Evolutionary conservation across 2,113 vertebrate genomes (phyloP), one percentile per base, ranked within the genome.

Genomic region (Lasiurus cinereus): DNA sequence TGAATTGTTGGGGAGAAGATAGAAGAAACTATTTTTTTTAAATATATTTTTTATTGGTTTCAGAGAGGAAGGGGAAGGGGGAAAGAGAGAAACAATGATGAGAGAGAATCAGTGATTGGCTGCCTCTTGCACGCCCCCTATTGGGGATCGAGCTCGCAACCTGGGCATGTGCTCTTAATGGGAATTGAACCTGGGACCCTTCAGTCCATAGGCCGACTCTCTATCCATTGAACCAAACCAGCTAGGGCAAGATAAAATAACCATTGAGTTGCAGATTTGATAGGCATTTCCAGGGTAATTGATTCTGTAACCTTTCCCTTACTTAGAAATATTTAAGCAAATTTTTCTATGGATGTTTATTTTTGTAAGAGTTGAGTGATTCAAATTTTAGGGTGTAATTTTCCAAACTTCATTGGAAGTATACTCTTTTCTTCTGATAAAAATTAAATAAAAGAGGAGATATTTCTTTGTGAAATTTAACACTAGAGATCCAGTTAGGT

Each of bases 321-420:
- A 43, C 8, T 29, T 33, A 73, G 67, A 48, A 48, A 43, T 62
- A 5, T 52, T 95, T 66, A 70, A 93, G 69, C 9, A 52, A 70
- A 59, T 2, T 96, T 24, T 90, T 83, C 18, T 69, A 5, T 72
- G 64, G 24, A 16, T 93, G 46, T 54, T 90, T 69, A 59, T 14
- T 79, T 92, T 90, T 64, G 84, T 69, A 72, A 92, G 31, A 83
- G 59, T 85, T 82, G 43, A 95, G 22, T 77, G 33, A 89, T 56
- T 86, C 7, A 80, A 39, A 88, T 64, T 50, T 80, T 92, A 64
- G 8, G 43, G 31, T 84, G 59, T 77, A 83, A 84, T 90, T 96
- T 94, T 91, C 64, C 77, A 29, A 46, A 66, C 31, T 90, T 24
- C 33, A 8, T 8, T 69, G 52, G 56, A 95, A 52, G 59, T 24